Evolutionary conservation across 2,113 vertebrate species (phyloP).

Genomic region (Nyctibius bracteatus): DNA sequence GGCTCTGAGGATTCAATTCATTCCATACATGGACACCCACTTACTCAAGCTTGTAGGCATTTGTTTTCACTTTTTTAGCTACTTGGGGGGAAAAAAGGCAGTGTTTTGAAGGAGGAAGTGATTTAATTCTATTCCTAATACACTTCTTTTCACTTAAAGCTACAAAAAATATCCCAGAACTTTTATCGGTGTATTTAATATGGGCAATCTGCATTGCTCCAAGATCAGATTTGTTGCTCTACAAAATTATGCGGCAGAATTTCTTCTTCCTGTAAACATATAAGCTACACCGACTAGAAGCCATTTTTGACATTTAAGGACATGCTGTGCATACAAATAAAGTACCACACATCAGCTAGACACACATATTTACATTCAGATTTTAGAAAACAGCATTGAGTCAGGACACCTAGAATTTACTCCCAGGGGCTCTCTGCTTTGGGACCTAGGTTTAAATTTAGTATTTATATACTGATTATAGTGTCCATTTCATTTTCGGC

Average conservation of each 20-base stretch:
- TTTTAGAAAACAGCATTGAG: background rate
- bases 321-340: background rate
- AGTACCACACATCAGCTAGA: background rate
- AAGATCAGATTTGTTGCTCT: background rate
- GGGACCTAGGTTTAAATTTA: background rate
- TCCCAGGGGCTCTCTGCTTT: background rate
- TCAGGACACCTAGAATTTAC: background rate
- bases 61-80: background rate
- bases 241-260: background rate
- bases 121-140: background rate
- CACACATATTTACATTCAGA: background rate
- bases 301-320: background rate
- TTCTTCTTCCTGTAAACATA: background rate
- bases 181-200: background rate
- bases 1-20: background rate
- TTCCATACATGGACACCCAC: background rate
- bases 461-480: background rate
- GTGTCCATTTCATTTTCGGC: background rate
- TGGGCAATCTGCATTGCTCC: background rate
- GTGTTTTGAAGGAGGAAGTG: background rate
- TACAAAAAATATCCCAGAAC: background rate
- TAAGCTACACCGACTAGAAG: background rate
- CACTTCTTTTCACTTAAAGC: background rate
- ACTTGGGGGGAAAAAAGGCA: background rate
- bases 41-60: background rate